These are phyloP conservation scores for Polyommatus icarus DNA, from an alignment of 2,888 invertebrate species.

Conservation along the genomic window DNA sequence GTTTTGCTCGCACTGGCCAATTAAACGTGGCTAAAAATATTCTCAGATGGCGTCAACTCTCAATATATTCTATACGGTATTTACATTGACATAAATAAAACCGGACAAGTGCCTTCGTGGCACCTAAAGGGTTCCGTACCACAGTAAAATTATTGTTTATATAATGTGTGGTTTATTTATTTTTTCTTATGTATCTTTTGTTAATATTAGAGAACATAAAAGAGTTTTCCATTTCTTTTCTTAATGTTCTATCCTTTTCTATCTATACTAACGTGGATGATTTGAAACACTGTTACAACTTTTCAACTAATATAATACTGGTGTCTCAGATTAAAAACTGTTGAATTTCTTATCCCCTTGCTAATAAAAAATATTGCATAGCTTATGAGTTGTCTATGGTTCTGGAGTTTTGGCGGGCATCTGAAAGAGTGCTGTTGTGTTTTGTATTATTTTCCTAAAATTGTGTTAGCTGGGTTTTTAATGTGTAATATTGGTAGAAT, in stretches of 20 bases:
- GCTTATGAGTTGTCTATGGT: too few relatives aligned
- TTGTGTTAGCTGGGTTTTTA: too few relatives aligned
- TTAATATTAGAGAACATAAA: not conserved
- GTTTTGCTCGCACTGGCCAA: not conserved
- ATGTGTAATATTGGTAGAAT: too few relatives aligned
- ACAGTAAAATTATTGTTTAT: not conserved
- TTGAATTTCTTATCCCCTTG: not conserved
- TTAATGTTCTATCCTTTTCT: not conserved
- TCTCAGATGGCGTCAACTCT: slow-evolving; percentile 18
- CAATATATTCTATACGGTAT: slow-evolving; percentile 10
- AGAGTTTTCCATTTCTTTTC: not conserved
- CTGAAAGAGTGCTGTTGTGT: too few relatives aligned
- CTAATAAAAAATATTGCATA: too few relatives aligned
- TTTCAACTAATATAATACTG: not conserved
- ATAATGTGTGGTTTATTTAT: not conserved
- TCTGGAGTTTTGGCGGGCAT: too few relatives aligned
- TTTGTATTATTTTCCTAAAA: too few relatives aligned
- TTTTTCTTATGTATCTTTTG: not conserved
- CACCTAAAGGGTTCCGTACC: not conserved
- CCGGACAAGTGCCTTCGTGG: not conserved
- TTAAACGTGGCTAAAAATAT: slow-evolving; percentile 13
- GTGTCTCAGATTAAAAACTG: not conserved
- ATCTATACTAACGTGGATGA: not conserved
- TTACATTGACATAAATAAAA: slow-evolving; percentile 17
- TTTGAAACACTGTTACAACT: not conserved